Evolutionary conservation across 2,888 invertebrate species (phyloP), one percentile per base, ranked within the genome.

Genomic region (Neelides folsomi): DNA sequence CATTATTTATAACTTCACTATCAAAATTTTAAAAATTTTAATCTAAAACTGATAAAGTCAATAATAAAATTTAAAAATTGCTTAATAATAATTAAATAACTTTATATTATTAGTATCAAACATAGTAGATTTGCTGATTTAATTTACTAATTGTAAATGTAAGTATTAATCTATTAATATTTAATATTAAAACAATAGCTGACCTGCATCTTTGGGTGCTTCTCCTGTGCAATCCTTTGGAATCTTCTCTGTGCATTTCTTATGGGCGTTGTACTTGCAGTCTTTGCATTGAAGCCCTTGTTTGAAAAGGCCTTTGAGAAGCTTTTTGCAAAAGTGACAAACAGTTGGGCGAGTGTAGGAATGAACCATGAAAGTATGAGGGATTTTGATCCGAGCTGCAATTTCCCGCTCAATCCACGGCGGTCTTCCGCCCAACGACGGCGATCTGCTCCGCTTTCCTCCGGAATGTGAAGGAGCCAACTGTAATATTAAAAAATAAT

Each of bases 261-360:
- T 85, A 72, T 95, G 94, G 57, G 86, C 86, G 75, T 94, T 94
- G 74, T 88, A 92, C 70, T 89, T 89, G 72, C 94, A 94, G 76
- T 95, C 97, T 71, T 86, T 83, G 72, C 98, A 98, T 72, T 97
- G 97, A 65, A 93, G 74, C 52, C 97, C 97, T 74, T 97, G 95
- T 70, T 88, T 89, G 74, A 95, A 93, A 47, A 97, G 75, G 0
- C 97, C 97, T 63, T 86, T 85, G 59, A 98, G 78, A 66, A 98
- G 78, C 73, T 92, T 92, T 73, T 92, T 90, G 76, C 97, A 98
- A 71, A 82, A 79, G 66, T 93, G 87, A 70, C 98, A 98, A 16
- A 97, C 85, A 0, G 97, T 98, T 50, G 95, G 98, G 47, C 90
- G 78, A 44, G 92, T 94, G 75, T 98, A 98, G 50, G 88, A 85